Evolutionary conservation across 2,113 vertebrate genomes (phyloP).

Genomic region (Eonycteris spelaea): DNA sequence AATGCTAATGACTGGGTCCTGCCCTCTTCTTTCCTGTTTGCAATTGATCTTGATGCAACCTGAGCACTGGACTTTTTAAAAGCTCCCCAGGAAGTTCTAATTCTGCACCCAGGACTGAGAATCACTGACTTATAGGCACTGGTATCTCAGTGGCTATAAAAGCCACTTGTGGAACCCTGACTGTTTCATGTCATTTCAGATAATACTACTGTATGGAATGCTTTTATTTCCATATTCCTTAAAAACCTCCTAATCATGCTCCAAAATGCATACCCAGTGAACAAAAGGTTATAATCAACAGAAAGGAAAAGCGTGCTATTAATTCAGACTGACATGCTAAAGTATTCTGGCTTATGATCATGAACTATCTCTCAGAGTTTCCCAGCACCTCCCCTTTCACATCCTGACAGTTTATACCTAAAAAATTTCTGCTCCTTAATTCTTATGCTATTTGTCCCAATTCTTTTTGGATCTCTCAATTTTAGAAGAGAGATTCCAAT

Average conservation of each 20-base stretch:
- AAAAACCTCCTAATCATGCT: background rate
- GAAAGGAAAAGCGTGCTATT: background rate
- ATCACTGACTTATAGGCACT: background rate
- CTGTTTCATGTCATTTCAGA: background rate
- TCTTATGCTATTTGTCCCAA: background rate
- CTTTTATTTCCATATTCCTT: background rate
- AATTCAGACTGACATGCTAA: background rate
- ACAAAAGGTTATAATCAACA: background rate
- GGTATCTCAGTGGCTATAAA: background rate
- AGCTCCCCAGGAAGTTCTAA: background rate
- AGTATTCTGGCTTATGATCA: background rate
- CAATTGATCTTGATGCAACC: background rate
- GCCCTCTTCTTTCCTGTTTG: background rate
- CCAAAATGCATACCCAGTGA: background rate
- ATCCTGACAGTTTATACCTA: background rate
- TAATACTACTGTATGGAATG: background rate
- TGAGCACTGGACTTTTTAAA: background rate
- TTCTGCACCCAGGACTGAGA: background rate
- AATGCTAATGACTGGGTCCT: background rate
- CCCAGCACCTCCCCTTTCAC: fast-evolving
- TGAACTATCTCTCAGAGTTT: background rate
- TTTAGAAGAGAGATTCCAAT: background rate
- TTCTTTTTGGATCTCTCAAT: background rate
- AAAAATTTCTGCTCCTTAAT: background rate
- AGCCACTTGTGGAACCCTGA: background rate